Evolutionary conservation across 2,888 invertebrate species (phyloP).

Genomic region (Drosophila mulleri): DNA sequence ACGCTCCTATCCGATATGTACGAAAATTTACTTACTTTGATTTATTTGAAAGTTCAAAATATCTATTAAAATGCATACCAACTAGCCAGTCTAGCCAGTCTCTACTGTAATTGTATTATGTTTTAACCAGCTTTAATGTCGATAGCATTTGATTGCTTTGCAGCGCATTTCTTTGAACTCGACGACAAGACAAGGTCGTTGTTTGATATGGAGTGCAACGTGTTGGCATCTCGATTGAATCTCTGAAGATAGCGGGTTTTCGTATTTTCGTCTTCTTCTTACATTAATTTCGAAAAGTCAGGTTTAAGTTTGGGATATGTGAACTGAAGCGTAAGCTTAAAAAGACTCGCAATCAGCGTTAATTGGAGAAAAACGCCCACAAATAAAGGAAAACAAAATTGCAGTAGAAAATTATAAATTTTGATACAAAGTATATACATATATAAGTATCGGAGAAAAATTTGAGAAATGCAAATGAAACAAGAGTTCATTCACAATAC

Average conservation of each 20-base stretch:
- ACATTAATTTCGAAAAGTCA: neutral
- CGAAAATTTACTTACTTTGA: neutral
- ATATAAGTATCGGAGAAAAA: too few relatives aligned
- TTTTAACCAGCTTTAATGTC: constrained; percentile 49
- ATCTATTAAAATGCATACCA: neutral
- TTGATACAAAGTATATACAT: too few relatives aligned
- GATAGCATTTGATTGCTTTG: constrained; percentile 39
- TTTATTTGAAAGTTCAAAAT: neutral
- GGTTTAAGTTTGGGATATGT: constrained; percentile 1
- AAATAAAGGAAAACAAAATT: neutral
- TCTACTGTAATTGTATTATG: neutral
- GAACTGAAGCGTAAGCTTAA: constrained; percentile 8
- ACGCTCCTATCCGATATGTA: neutral
- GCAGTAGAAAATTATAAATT: too few relatives aligned
- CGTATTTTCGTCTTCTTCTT: neutral
- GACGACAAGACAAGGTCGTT: constrained; percentile 75
- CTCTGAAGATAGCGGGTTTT: constrained; percentile 2
- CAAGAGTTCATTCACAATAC: too few relatives aligned
- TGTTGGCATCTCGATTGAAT: constrained; percentile 46
- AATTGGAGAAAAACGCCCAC: constrained; percentile 12
- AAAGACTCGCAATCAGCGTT: neutral
- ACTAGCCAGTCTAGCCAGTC: neutral
- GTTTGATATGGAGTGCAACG: constrained; percentile 50
- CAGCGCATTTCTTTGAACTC: constrained; percentile 64
- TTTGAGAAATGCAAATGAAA: too few relatives aligned